Evolutionary conservation across 2,113 vertebrate species (phyloP).

Genomic region (Gymnorhina tibicen): DNA sequence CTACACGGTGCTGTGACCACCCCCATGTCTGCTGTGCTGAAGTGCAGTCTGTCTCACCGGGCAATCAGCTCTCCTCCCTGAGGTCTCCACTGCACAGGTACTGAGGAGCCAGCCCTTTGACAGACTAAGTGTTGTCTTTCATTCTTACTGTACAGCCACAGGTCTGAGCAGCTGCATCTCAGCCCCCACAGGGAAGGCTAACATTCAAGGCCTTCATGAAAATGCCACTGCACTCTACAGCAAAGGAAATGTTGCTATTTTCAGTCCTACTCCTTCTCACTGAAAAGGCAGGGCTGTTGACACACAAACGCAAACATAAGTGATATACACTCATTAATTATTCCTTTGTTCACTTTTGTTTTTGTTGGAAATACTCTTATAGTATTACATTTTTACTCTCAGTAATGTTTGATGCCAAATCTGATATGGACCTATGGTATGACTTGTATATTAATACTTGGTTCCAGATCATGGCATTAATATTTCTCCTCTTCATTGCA

Average conservation of each 20-base stretch:
- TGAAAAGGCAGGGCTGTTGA: neutral
- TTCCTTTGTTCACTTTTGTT: neutral
- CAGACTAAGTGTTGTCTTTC: neutral
- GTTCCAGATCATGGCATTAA: neutral
- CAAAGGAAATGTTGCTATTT: neutral
- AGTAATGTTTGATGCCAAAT: neutral
- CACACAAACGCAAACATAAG: neutral
- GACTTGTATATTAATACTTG: neutral
- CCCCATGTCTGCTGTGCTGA: neutral
- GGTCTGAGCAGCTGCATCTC: neutral
- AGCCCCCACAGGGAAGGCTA: neutral
- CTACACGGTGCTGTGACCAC: too few relatives aligned
- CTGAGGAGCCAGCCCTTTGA: neutral
- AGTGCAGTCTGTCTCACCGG: neutral
- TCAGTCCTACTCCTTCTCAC: neutral
- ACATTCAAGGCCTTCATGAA: neutral
- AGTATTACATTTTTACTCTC: neutral
- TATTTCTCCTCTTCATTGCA: neutral
- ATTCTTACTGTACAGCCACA: neutral
- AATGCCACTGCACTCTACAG: neutral
- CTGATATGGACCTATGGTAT: neutral
- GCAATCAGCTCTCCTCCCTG: neutral
- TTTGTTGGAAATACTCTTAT: neutral
- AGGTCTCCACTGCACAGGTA: neutral
- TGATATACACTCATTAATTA: neutral